Percentiles rank a stretch among this genome's conserved stretches.
phyloP scores from a whole-genome alignment of 2,113 vertebrate species.

The Monopterus albus region DNA sequence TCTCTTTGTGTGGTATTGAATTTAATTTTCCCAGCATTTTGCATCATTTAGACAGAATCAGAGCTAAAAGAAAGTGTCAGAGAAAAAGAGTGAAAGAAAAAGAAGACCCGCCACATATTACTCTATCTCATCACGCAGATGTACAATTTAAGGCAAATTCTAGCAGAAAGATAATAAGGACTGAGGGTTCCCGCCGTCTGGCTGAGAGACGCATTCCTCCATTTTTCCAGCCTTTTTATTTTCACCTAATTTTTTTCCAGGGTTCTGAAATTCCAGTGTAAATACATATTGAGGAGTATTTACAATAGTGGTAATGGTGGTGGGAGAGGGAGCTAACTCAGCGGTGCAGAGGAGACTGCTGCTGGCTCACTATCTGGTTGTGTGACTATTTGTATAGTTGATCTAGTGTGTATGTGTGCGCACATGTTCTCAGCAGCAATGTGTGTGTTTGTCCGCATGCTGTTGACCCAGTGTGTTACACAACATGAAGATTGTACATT shows the following conservation, averaged over 20 bases:
- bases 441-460: conserved; percentile 12
- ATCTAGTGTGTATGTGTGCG: conserved; percentile 35
- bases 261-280: conserved; percentile 65
- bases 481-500: conserved; percentile 5
- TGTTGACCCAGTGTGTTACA: conserved; percentile 39
- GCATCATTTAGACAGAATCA: conserved; percentile 15
- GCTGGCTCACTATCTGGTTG: conserved; percentile 42
- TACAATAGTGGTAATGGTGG: conserved; percentile 75
- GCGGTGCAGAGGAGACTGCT: conserved; percentile 49
- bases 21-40: neutral
- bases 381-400: conserved; percentile 49
- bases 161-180: conserved; percentile 54
- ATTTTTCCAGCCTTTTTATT: conserved; percentile 62
- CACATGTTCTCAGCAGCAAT: conserved; percentile 16
- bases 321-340: conserved; percentile 65
- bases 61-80: neutral
- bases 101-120: conserved; percentile 14
- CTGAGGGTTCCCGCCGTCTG: conserved; percentile 61
- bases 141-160: conserved; percentile 45
- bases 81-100: conserved; percentile 8
- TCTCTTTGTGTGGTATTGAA: neutral
- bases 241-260: conserved; percentile 58
- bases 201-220: conserved; percentile 64
- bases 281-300: conserved; percentile 74
- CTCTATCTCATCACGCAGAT: conserved; percentile 26